Evolutionary conservation across 92 coral and sea anemone genomes (phyloP).

Genomic region (Metridium senile): DNA sequence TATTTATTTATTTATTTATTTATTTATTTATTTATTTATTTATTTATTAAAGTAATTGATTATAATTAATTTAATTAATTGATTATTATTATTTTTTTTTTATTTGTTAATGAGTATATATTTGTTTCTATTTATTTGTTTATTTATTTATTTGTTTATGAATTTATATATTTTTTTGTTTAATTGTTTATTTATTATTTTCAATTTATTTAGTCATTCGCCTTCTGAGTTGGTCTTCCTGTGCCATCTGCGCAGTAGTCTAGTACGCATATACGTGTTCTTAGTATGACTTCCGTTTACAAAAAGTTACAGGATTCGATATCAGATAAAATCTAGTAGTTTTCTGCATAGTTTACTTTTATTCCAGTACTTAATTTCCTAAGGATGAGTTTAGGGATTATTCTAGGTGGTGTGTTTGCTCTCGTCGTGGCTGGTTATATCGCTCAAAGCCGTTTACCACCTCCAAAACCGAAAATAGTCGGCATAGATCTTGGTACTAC

Average conservation of each 20-base stretch:
- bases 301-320: neutral
- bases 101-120: no score
- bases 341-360: neutral
- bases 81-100: no score
- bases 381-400: conserved; percentile 85
- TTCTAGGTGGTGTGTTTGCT: conserved; percentile 85
- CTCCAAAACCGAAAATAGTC: conserved; percentile 94
- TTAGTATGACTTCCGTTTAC: conserved; percentile 33
- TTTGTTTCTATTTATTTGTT: no score
- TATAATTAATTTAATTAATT: no score
- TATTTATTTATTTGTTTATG: no score
- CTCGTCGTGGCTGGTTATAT: conserved; percentile 97
- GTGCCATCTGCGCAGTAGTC: conserved; percentile 57
- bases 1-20: no score
- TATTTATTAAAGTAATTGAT: no score
- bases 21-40: no score
- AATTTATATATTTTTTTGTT: no score
- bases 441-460: conserved; percentile 98
- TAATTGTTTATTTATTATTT: no score
- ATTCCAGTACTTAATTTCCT: neutral
- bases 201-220: no score
- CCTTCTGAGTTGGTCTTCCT: conserved; percentile 15
- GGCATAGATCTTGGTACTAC: conserved; percentile 98
- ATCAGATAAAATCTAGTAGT: neutral
- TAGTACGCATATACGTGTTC: conserved; percentile 93